Evolutionary conservation across 2,113 vertebrate genomes (phyloP), one percentile per base, ranked within the genome.

Genomic region (Sinocyclocheilus rhinocerous): DNA sequence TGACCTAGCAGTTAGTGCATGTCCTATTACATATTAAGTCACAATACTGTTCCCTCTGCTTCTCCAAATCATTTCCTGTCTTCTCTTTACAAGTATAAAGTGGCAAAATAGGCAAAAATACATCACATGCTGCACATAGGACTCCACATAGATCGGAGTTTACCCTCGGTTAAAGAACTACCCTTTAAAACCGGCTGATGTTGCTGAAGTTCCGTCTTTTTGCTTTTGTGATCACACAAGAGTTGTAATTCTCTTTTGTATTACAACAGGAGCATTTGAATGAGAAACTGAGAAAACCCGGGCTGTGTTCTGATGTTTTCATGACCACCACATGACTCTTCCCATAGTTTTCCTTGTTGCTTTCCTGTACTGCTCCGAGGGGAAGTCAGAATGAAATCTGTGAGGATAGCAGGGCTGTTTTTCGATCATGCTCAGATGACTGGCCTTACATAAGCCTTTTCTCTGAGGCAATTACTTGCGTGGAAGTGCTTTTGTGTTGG

Each of bases 391-490:
- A 52, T 52, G 75, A 52, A 75, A 48, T 63, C 55, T 42, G 61
- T 12, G 13, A 48, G 67, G 79, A 81, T 50, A 67, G 20, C 20
- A 24, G 79, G 39, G 80, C n/a, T 50, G 80, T 50, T 82, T 81
- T 81, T 81, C 57, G 42, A 26, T 78, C 69, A 61, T 70, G 20
- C 80, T 48, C 87, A 55, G 39, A 88, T 67, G 73, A 75, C 6
- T 76, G 84, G 79, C 89, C 90, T 91, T 87, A 85, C 84, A 81
- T 85, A 87, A 89, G 86, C 70, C 76, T 6, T 78, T 78, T 82
- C 85, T 91, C 87, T 81, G 85, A 83, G 75, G 39, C 80, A 91
- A 90, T 92, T 92, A 91, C 86, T 90, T 89, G 86, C 87, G 55
- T 81, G 87, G 90, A 84, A 73, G 86, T 81, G 84, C 16, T 36